Conservation (phyloP, 2,888 invertebrate species). For the Diadromus collaris region DNA sequence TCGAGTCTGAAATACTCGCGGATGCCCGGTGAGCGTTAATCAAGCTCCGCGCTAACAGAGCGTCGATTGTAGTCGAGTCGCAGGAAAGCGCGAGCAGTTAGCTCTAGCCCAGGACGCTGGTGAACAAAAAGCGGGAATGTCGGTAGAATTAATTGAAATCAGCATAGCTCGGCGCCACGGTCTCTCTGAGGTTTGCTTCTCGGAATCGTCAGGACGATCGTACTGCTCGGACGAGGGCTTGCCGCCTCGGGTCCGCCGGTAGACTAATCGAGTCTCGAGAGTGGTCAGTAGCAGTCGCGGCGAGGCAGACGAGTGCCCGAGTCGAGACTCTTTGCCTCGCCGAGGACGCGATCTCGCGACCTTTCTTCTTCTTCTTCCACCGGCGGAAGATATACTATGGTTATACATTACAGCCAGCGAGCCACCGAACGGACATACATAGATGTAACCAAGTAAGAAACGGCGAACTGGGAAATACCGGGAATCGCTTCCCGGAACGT, state of each 20-base stretch:
- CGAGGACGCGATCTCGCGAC: constrained; percentile 21
- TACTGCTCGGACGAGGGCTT: not conserved
- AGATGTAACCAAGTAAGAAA: constrained; percentile 18
- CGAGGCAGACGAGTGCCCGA: not conserved
- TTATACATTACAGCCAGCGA: constrained; percentile 23
- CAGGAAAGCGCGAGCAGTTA: constrained; percentile 7
- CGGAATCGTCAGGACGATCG: constrained; percentile 9
- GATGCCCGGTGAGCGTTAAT: not conserved
- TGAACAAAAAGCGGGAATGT: constrained; percentile 59
- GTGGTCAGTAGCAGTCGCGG: constrained; percentile 20
- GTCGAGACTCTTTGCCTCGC: constrained; percentile 8
- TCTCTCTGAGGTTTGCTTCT: constrained; percentile 12
- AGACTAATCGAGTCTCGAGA: constrained; percentile 16
- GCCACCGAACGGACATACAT: constrained; percentile 9
- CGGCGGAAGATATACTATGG: constrained; percentile 13
- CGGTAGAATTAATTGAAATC: constrained; percentile 71
- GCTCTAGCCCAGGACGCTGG: constrained; percentile 14
- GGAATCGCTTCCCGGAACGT: constrained; percentile 13
- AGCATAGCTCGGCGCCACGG: constrained; percentile 67
- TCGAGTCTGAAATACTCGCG: not conserved
- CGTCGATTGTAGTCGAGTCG: constrained; percentile 3
- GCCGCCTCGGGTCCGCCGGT: constrained; percentile 14
- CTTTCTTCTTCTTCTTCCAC: constrained; percentile 14
- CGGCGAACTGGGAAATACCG: constrained; percentile 14
- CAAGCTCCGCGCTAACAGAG: not conserved